Evolutionary conservation across 2,888 invertebrate species (phyloP), one percentile per base, ranked within the genome.

Genomic region (Xestobium rufovillosum): DNA sequence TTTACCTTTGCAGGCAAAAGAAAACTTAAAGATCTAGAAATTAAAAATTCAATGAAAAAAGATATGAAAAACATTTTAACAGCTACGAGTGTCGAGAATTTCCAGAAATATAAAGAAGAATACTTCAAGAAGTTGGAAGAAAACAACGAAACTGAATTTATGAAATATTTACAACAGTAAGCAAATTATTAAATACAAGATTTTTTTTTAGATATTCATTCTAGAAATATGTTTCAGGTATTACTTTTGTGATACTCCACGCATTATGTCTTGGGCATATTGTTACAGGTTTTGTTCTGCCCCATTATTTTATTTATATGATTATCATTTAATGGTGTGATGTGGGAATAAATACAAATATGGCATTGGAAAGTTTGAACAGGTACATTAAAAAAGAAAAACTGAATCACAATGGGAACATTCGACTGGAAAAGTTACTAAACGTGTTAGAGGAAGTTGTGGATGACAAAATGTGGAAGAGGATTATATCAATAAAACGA

Each of bases 401-500:
- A n/a, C n/a, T n/a, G n/a, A n/a, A n/a, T n/a, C n/a, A n/a, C n/a
- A n/a, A n/a, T n/a, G n/a, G n/a, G n/a, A n/a, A n/a, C n/a, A n/a
- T n/a, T n/a, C n/a, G n/a, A 30, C 10, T 14, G 16, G 30, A 13
- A 30, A 13, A 15, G 10, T 30, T n/a, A n/a, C n/a, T n/a, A n/a
- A n/a, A n/a, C n/a, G 12, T 26, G 11, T 23, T 33, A 11, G 32
- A 32, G 11, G 32, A 32, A 32, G 2, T 32, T 32, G 32, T 32
- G n/a, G 26, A 25, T 33, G 33, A 33, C 13, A 33, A 33, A 14
- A 33, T 33, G 33, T 33, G 33, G 33, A 33, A 33, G 14, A 19
- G 23, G 14, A 33, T 33, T 26, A 26, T 33, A 10, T 25, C 11
- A 13, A 25, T 25, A 12, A 25, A 33, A 33, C 10, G 33, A 33